Base-by-base conservation (phyloP, 92 coral and sea anemone genomes). In the Palythoa grandis region DNA sequence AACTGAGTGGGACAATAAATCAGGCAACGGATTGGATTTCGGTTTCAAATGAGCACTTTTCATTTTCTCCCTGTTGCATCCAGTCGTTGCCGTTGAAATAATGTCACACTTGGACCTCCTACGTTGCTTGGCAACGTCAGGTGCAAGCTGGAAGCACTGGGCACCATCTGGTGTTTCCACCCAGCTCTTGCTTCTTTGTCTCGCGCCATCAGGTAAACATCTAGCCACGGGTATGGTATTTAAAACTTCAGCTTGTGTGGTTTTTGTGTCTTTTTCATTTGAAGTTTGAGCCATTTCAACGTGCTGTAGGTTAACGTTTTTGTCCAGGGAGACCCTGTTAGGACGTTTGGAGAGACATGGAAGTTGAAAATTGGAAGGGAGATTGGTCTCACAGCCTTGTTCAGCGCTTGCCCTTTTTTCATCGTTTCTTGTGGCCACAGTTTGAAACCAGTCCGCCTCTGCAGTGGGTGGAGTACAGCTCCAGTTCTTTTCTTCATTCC, bases 1-100 rank as follows among this genome's bases (percentile, higher is more conserved):
- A 20, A 79, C 80, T 4, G 93, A 78, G 83, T 84, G 90, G 10
- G 92, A 85, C 40, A 92, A 77, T 56, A 93, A 91, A 50, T 94
- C 98, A 1, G 98, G 98, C 29, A 94, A 67, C 22, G 85, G 74
- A 39, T 88, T 87, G 1, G 70, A 29, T 20, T 82, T 70, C 50
- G 76, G 74, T 78, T 85, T 87, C 56, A 11, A 58, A 19, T 85
- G 91, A 5, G 71, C 29, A 77, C 40, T 85, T 40, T 70, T 72
- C 16, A 20, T 83, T 43, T 77, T 76, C 66, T 24, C 48, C 16
- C 78, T 7, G 48, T 78, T 86, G 20, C 53, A 67, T 63, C 40
- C 87, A 52, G 80, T 73, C 74, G 90, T 77, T 57, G 91, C 66
- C 63, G 29, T 69, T 67, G 94, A 77, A 72, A 88, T 78, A 35